A percentile compares a stretch with the other conserved stretches of the same genome.
These are phyloP conservation scores for Masnerella sp. DNA, from an alignment of 2,888 invertebrate genomes.

Conservation along the genomic window DNA sequence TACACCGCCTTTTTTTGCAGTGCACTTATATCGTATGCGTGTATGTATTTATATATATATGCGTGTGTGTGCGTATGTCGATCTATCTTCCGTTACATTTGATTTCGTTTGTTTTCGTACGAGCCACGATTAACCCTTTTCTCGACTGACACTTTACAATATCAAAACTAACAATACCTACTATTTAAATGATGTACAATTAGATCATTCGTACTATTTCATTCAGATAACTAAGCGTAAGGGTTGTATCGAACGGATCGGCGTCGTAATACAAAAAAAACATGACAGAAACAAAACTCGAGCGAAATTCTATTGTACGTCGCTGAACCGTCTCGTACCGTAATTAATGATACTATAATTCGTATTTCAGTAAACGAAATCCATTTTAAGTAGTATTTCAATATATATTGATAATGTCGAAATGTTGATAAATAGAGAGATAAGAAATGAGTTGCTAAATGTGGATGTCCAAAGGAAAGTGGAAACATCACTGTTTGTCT, in stretches of 20 bases:
- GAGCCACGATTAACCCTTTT: constrained; percentile 40
- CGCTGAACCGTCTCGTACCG: constrained; percentile 30
- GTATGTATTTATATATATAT: constrained; percentile 44
- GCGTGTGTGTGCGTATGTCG: constrained; percentile 43
- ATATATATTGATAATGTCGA: constrained; percentile 45
- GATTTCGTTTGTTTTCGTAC: constrained; percentile 35
- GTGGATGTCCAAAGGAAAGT: too few species aligned
- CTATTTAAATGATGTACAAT: constrained; percentile 46
- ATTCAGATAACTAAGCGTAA: constrained; percentile 48
- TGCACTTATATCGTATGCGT: constrained; percentile 49
- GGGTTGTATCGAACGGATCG: constrained; percentile 27
- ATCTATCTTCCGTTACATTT: constrained; percentile 46
- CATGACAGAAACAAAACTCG: background rate
- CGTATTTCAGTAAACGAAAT: constrained; percentile 51
- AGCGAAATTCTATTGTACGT: constrained; percentile 9
- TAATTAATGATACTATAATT: constrained; percentile 54
- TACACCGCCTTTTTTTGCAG: constrained; percentile 45
- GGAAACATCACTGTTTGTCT: too few species aligned
- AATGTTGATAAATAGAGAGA: background rate
- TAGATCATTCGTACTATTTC: constrained; percentile 43
- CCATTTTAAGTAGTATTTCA: constrained; percentile 49
- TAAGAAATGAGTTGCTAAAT: too few species aligned
- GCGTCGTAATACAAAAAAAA: constrained; percentile 11
- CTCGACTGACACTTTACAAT: constrained; percentile 59
- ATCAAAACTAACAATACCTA: constrained; percentile 56